These are phyloP conservation scores for Radopholus similis DNA, from an alignment of 1,140 invertebrate genomes.

Conservation along the genomic window DNA sequence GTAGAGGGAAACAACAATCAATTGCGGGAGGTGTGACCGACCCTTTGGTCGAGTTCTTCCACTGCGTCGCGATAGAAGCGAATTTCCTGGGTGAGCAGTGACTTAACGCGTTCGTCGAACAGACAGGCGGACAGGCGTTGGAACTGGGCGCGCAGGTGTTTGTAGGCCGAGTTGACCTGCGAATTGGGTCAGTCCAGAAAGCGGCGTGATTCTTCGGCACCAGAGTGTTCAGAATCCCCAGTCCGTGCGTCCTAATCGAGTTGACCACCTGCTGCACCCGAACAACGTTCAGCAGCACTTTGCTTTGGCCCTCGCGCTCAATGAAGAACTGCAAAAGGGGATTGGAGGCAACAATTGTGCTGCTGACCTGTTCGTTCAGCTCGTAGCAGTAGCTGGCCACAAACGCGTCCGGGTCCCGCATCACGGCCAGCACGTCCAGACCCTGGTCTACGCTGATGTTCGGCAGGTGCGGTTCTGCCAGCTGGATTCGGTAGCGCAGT, in stretches of 20 bases:
- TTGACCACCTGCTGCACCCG: conserved; percentile 92
- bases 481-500: conserved; percentile 74
- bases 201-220: too few species aligned
- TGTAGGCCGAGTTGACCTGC: conserved; percentile 88
- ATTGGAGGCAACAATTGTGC: background rate
- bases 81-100: conserved; percentile 80
- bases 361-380: conserved; percentile 79
- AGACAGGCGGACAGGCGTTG: conserved; percentile 93
- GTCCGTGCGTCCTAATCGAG: conserved; percentile 93
- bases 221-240: conserved; percentile 75
- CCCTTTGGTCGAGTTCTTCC: conserved; percentile 62
- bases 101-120: conserved; percentile 97
- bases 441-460: conserved; percentile 91
- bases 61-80: conserved; percentile 69
- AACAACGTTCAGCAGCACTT: conserved; percentile 85
- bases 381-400: conserved; percentile 91
- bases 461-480: conserved; percentile 82
- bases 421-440: conserved; percentile 92
- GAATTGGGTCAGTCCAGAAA: conserved; percentile 40
- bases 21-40: background rate
- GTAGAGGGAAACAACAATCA: background rate
- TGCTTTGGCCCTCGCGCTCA: conserved; percentile 83
- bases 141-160: conserved; percentile 89
- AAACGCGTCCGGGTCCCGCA: conserved; percentile 92
- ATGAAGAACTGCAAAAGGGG: conserved; percentile 72